Evolutionary conservation across 1,140 invertebrate genomes (phyloP).

Genomic region (Agrilus planipennis): DNA sequence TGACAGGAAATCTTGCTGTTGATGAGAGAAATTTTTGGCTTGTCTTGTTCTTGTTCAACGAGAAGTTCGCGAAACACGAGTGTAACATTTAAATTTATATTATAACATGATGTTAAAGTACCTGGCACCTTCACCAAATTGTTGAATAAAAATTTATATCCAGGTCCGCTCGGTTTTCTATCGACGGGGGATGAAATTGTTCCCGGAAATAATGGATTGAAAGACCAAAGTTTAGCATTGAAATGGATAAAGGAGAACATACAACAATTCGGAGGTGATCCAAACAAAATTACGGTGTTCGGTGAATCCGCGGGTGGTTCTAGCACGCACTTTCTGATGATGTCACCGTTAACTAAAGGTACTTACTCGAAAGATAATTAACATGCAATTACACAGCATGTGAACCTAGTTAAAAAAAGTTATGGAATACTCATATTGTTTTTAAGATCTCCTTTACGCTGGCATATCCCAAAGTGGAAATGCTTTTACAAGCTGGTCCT

Average conservation of each 20-base stretch:
- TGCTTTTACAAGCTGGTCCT: constrained; percentile 63
- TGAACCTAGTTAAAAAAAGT: background rate
- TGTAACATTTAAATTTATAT: too few relatives aligned
- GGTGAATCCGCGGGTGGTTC: constrained; percentile 61
- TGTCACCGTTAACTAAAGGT: constrained; percentile 54
- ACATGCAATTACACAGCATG: constrained; percentile 9
- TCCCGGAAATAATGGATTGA: constrained; percentile 61
- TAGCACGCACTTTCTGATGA: constrained; percentile 54
- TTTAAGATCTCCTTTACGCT: constrained; percentile 54
- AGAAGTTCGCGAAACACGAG: too few relatives aligned
- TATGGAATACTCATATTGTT: constrained; percentile 2
- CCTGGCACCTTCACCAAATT: too few relatives aligned
- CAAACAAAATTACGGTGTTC: constrained; percentile 52
- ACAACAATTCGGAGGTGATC: constrained; percentile 52
- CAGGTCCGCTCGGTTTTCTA: constrained; percentile 55
- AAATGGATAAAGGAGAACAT: constrained; percentile 67
- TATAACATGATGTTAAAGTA: too few relatives aligned
- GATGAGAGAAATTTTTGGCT: too few relatives aligned
- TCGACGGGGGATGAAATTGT: constrained; percentile 44
- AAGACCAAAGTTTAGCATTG: constrained; percentile 59
- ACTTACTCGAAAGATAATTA: constrained; percentile 11
- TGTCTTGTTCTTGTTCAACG: too few relatives aligned
- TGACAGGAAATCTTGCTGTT: too few relatives aligned
- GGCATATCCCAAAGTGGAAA: constrained; percentile 71
- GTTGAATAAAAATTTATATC: constrained; percentile 3